Evolutionary conservation across 1,140 invertebrate genomes (phyloP).

Genomic region (Cecropterus lyciades): DNA sequence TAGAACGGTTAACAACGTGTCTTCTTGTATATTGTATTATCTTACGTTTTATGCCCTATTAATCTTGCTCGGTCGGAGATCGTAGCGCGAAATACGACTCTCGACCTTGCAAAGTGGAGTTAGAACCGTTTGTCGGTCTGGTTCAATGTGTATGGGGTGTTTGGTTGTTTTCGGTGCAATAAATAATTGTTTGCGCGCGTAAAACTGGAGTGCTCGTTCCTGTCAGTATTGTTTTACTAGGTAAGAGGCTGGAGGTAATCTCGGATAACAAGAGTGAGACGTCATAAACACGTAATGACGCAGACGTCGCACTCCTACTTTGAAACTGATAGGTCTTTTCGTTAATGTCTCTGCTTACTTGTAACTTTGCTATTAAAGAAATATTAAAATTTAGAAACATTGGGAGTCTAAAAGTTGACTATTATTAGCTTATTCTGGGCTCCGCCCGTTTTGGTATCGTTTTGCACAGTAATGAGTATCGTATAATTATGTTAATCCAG

Average conservation of each 20-base stretch:
- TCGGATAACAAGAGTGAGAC: conserved; percentile 60
- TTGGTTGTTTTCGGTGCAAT: conserved; percentile 69
- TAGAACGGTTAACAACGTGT: conserved; percentile 81
- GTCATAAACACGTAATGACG: conserved; percentile 54
- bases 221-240: conserved; percentile 62
- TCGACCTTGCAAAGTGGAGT: conserved; percentile 27
- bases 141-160: conserved; percentile 25
- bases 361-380: conserved; percentile 1
- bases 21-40: conserved; percentile 83
- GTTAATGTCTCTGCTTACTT: conserved; percentile 22
- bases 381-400: no score
- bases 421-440: no score
- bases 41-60: conserved; percentile 82
- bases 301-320: not conserved
- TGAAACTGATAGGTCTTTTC: conserved; percentile 14
- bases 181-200: conserved; percentile 81
- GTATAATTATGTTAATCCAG: no score
- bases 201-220: conserved; percentile 74
- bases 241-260: conserved; percentile 56
- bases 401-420: no score
- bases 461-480: no score
- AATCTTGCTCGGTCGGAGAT: conserved; percentile 71
- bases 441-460: no score
- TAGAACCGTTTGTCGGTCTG: conserved; percentile 1
- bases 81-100: conserved; percentile 42